These are phyloP conservation scores for Ageneiosus marmoratus DNA, from an alignment of 2,113 vertebrate genomes.

Conservation along the genomic window DNA sequence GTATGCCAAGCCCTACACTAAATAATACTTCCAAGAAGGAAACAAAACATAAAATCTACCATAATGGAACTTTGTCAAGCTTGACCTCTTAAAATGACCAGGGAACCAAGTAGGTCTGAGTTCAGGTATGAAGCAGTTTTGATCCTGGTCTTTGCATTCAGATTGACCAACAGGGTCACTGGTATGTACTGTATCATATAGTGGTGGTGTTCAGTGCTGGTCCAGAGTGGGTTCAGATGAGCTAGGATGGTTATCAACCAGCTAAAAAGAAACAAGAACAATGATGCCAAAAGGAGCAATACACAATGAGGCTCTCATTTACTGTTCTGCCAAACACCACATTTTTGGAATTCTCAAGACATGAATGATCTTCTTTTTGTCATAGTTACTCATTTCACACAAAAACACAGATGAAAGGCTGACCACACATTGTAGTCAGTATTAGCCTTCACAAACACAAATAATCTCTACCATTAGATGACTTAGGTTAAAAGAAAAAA, in stretches of 20 bases:
- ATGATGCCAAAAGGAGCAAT: conserved; percentile 30
- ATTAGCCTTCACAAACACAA: conserved; percentile 18
- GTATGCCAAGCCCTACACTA: conserved; percentile 46
- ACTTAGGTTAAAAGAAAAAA: neutral
- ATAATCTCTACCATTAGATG: conserved; percentile 7
- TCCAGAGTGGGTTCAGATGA: conserved; percentile 83
- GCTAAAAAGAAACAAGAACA: conserved; percentile 66
- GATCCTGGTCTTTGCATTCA: neutral
- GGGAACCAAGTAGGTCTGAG: neutral
- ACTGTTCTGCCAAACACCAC: conserved; percentile 31
- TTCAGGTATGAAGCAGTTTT: neutral
- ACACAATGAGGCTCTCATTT: conserved; percentile 21
- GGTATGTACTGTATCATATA: conserved; percentile 75
- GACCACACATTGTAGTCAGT: conserved; percentile 18
- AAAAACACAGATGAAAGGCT: conserved; percentile 38
- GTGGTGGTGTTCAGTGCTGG: conserved; percentile 77
- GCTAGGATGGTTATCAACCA: conserved; percentile 84
- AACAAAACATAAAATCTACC: conserved; percentile 39
- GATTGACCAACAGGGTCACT: conserved; percentile 70
- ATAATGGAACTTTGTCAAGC: conserved; percentile 50
- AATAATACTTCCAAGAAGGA: conserved; percentile 54
- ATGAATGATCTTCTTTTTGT: conserved; percentile 26
- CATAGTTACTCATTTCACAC: conserved; percentile 27
- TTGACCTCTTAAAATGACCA: conserved; percentile 7
- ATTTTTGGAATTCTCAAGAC: conserved; percentile 38